phyloP scores from a whole-genome alignment of 1,140 invertebrate species.

The Aradophagus sp. region DNA sequence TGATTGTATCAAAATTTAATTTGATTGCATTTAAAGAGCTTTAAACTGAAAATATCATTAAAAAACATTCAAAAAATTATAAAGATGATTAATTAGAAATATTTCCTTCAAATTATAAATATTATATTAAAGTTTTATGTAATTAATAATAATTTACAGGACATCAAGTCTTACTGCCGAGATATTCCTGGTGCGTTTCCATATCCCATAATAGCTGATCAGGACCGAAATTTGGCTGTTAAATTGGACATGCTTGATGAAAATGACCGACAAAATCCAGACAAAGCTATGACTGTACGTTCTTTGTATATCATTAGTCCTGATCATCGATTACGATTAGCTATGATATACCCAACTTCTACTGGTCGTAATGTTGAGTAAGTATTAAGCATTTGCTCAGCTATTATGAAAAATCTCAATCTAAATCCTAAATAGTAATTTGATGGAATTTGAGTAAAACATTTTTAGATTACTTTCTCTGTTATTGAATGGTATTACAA shows the following conservation, averaged over 20 bases:
- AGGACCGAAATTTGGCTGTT: slow-evolving; percentile 83
- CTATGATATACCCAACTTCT: slow-evolving; percentile 92
- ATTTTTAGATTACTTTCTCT: slow-evolving; percentile 15
- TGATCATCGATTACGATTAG: slow-evolving; percentile 88
- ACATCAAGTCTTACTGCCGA: slow-evolving; percentile 84
- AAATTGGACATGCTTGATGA: slow-evolving; percentile 90
- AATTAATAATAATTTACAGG: slow-evolving; percentile 71
- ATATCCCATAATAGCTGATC: slow-evolving; percentile 92
- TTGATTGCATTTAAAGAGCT: too few relatives aligned
- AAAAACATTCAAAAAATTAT: too few relatives aligned
- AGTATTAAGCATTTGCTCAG: too few relatives aligned
- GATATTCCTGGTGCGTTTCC: slow-evolving; percentile 83
- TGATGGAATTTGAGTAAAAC: too few relatives aligned
- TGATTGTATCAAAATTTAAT: too few relatives aligned
- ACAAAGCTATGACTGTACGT: slow-evolving; percentile 84
- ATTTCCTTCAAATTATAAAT: too few relatives aligned
- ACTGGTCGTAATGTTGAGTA: slow-evolving; percentile 94
- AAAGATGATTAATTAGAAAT: too few relatives aligned
- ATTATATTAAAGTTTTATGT: too few relatives aligned
- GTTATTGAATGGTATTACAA: slow-evolving; percentile 4
- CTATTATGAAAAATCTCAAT: too few relatives aligned
- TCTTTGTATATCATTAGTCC: slow-evolving; percentile 92
- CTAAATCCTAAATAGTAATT: too few relatives aligned
- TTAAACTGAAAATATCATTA: too few relatives aligned
- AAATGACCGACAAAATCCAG: slow-evolving; percentile 78